Conservation (phyloP, 2,888 invertebrate genomes). For the Scotopteryx bipunctaria region DNA sequence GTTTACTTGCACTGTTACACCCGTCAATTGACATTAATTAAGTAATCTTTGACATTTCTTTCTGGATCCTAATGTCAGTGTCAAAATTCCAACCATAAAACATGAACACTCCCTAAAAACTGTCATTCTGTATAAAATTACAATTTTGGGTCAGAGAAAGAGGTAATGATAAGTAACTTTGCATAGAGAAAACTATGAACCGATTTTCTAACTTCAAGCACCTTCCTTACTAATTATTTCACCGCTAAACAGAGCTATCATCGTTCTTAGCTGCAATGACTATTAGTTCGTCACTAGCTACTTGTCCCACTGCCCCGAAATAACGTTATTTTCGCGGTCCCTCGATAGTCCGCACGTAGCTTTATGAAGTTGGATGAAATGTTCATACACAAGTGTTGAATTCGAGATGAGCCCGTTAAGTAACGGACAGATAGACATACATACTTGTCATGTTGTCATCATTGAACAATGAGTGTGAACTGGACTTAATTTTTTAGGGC, state of each 20-base stretch:
- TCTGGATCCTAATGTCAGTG: too few species aligned
- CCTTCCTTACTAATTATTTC: too few species aligned
- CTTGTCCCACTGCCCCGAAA: conserved; percentile 15
- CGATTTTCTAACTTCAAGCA: too few species aligned
- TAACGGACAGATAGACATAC: conserved; percentile 20
- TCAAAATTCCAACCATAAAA: too few species aligned
- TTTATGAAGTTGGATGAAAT: background rate
- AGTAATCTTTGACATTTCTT: too few species aligned
- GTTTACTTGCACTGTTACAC: too few species aligned
- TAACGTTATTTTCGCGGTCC: background rate
- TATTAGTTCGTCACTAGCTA: conserved; percentile 3
- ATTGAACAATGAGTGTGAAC: conserved; percentile 16
- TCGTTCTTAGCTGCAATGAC: conserved; percentile 7
- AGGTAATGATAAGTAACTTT: too few species aligned
- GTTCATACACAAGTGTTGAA: conserved; percentile 14
- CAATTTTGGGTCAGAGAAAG: too few species aligned
- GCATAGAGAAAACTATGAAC: too few species aligned
- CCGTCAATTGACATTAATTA: too few species aligned
- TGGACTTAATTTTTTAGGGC: conserved; percentile 10
- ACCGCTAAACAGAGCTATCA: background rate
- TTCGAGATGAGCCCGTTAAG: conserved; percentile 18
- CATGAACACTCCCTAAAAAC: too few species aligned
- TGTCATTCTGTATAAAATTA: too few species aligned
- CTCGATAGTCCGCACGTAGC: background rate
- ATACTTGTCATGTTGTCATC: conserved; percentile 6